Evolutionary conservation across 1,140 invertebrate genomes (phyloP), one percentile per base, ranked within the genome.

Genomic region (Saccostrea cuccullata): DNA sequence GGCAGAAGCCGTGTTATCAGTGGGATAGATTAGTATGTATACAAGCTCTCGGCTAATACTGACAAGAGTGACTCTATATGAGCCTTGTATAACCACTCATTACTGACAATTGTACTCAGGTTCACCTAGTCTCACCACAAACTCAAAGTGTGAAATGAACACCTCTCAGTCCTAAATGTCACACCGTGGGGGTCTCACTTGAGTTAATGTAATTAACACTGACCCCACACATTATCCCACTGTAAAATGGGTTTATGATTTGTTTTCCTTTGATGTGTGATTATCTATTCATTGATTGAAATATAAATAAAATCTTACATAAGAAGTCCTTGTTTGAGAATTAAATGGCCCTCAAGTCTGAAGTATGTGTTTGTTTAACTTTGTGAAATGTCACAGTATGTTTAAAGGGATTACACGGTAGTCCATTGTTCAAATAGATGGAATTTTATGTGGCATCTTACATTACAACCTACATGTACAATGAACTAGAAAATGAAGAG

Each of bases 1-100:
- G 26, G 70, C 70, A 77, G 70, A 77, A 77, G 70, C 70, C 26
- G 26, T 77, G 70, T 77, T 77, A 77, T 77, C 70, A 77, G 70
- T 11, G 2, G 36, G 15, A 30, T 36, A 26, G 70, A 36, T 77
- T 26, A 77, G 70, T 77, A 26, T 77, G 13, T 30, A 77, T 26
- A 77, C 70, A 77, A 36, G 70, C 70, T 77, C 23, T 15, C 23
- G 13, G 23, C 47, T 73, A 26, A 73, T 73, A 73, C 67, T 36
- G 5, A 30, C 70, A 26, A 77, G 26, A 77, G 4, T 77, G 30
- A 30, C 13, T 67, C 20, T 26, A 36, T 36, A 77, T 36, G 13
- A 30, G 11, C 11, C 26, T 23, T 36, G 23, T 77, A 36, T 12
- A 77, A 77, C 70, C 70, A 12, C 70, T 36, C 70, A 77, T 77